Conservation (phyloP, 2,113 vertebrate species). For the Embiotoca jacksoni region DNA sequence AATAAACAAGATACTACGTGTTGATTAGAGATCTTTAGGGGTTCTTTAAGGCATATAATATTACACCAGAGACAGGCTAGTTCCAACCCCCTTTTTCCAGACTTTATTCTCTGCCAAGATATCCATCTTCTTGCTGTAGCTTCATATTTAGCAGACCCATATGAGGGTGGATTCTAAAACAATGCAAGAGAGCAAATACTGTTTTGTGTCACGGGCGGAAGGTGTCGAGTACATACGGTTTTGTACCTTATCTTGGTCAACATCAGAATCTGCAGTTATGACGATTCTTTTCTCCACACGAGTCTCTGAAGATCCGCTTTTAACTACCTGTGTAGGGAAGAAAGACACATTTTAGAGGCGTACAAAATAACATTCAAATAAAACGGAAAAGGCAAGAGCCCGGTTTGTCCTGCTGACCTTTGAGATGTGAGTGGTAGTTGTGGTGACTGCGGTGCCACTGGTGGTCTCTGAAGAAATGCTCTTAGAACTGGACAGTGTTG, state of each 20-base stretch:
- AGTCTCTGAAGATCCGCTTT: conserved; percentile 92
- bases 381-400: not conserved
- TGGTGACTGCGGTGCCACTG: conserved; percentile 85
- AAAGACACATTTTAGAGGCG: not conserved
- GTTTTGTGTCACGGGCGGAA: not conserved
- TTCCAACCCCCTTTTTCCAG: no score
- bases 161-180: not conserved
- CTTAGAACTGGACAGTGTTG: conserved; percentile 87
- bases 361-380: not conserved
- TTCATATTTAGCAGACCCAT: not conserved
- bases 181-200: not conserved
- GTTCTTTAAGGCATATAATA: no score
- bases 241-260: conserved; percentile 91
- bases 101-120: no score
- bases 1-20: not conserved
- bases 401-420: conserved; percentile 85
- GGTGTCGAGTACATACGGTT: not conserved
- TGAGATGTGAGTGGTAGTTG: conserved; percentile 94
- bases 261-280: conserved; percentile 91
- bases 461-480: conserved; percentile 89
- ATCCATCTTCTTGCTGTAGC: not conserved
- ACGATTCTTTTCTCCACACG: conserved; percentile 96
- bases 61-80: no score
- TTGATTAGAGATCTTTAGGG: no score
- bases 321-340: conserved; percentile 86